Evolutionary conservation across 2,888 invertebrate genomes (phyloP).

Genomic region (Calephelis perditalis): DNA sequence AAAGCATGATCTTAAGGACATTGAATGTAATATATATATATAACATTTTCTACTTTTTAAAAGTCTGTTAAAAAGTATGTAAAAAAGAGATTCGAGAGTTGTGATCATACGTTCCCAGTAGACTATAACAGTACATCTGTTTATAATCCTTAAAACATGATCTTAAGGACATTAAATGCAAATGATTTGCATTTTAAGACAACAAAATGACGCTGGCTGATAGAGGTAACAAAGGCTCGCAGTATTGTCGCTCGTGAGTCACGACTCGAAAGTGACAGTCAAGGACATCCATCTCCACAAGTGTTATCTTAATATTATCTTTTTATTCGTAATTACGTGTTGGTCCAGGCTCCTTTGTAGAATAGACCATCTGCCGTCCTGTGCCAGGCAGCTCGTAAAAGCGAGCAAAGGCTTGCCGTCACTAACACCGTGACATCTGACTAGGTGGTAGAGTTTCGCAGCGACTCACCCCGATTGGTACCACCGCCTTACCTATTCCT

Average conservation of each 20-base stretch:
- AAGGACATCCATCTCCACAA: constrained; percentile 35
- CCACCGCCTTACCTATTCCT: too few species aligned
- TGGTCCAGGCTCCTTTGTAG: too few species aligned
- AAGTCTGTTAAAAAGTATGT: too few species aligned
- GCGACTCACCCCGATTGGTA: too few species aligned
- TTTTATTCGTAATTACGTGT: not conserved
- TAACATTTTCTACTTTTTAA: too few species aligned
- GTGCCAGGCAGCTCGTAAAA: too few species aligned
- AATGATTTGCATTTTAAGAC: constrained; percentile 30
- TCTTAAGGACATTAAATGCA: constrained; percentile 28
- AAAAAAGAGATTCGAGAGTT: too few species aligned
- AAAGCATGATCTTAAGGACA: constrained; percentile 26
- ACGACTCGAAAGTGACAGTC: constrained; percentile 38
- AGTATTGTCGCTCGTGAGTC: constrained; percentile 35
- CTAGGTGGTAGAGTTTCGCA: too few species aligned
- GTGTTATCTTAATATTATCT: constrained; percentile 19
- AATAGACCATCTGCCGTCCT: too few species aligned
- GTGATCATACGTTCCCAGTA: too few species aligned
- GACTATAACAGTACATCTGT: constrained; percentile 18
- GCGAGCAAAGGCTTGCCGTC: too few species aligned
- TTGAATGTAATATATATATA: constrained; percentile 21
- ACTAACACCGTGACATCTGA: too few species aligned
- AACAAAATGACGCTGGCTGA: constrained; percentile 30
- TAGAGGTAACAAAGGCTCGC: constrained; percentile 29
- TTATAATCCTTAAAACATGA: constrained; percentile 21